A percentile compares a stretch with the other conserved stretches of the same genome.
Conservation (phyloP, 2,113 vertebrate genomes). For the Panthera leo region DNA sequence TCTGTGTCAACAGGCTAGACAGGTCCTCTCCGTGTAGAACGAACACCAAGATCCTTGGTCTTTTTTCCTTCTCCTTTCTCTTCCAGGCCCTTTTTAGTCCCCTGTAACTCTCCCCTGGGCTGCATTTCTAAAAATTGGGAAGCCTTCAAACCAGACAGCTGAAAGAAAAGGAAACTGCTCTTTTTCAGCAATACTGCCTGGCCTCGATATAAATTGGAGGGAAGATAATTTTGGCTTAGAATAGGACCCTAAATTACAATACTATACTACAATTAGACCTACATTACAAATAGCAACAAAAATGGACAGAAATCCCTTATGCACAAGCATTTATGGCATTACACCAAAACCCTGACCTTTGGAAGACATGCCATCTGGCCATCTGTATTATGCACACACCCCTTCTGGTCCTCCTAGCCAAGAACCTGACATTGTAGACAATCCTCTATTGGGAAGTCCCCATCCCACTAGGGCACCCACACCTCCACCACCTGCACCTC, state of each 20-base stretch:
- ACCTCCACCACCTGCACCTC: neutral
- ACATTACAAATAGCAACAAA: neutral
- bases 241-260: neutral
- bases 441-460: neutral
- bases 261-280: neutral
- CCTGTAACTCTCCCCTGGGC: neutral
- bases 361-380: neutral
- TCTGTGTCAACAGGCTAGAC: neutral
- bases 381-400: neutral
- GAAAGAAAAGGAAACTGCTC: neutral
- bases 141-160: neutral
- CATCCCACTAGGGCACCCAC: neutral
- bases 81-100: neutral
- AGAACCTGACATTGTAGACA: neutral
- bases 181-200: neutral
- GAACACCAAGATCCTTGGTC: neutral
- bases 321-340: neutral
- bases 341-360: neutral
- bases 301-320: neutral
- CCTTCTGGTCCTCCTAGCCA: neutral
- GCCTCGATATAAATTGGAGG: neutral
- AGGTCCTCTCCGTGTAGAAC: neutral
- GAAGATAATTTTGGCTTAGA: neutral
- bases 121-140: neutral
- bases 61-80: neutral